These are phyloP conservation scores for Hemibagrus guttatus DNA, from an alignment of 2,797 vertebrate genomes.

Conservation along the genomic window DNA sequence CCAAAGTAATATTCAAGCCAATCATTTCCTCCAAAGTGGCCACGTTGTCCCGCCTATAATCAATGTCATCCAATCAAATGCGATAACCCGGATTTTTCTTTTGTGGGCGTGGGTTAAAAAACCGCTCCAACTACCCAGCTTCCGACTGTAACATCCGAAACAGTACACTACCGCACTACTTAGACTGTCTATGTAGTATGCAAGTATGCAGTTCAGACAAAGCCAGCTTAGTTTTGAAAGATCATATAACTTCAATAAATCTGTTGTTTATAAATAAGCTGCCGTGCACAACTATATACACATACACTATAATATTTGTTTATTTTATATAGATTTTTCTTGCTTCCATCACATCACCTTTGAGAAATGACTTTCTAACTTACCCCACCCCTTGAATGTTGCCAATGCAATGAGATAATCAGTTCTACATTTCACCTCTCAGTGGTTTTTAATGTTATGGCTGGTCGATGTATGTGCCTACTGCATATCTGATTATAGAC, in stretches of 20 bases:
- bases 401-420: too few species aligned
- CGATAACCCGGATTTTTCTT: neutral
- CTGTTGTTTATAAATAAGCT: neutral
- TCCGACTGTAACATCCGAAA: neutral
- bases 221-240: neutral
- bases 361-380: too few species aligned
- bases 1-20: slow-evolving; percentile 43
- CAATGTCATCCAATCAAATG: slow-evolving; percentile 39
- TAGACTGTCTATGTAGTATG: neutral
- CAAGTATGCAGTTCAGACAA: neutral
- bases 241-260: neutral
- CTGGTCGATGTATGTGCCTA: too few species aligned
- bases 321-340: too few species aligned
- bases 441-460: too few species aligned
- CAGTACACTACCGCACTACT: neutral
- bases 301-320: too few species aligned
- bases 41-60: slow-evolving; percentile 28
- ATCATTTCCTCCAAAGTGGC: slow-evolving; percentile 43
- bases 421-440: too few species aligned
- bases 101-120: slow-evolving; percentile 36
- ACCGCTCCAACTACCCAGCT: neutral
- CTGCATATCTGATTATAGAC: too few species aligned
- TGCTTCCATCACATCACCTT: too few species aligned
- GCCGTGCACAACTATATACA: too few species aligned
- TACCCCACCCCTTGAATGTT: too few species aligned